phyloP scores from a whole-genome alignment of 2,797 vertebrate genomes.

The Hyperoplus lanceolatus region DNA sequence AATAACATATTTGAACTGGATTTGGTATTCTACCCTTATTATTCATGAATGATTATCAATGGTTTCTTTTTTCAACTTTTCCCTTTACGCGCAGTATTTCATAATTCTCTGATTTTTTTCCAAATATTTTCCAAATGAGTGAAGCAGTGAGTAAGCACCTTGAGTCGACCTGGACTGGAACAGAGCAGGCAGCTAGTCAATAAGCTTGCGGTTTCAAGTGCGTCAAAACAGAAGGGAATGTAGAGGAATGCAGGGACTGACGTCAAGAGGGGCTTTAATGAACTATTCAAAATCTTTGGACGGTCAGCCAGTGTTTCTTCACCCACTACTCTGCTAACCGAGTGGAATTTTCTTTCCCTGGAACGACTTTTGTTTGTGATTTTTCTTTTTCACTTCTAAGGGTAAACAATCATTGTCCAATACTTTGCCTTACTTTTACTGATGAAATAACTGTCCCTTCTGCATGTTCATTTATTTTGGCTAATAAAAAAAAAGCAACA shows the following conservation, averaged over 20 bases:
- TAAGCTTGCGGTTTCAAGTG: constrained; percentile 63
- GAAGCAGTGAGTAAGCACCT: constrained; percentile 30
- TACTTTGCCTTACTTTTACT: constrained; percentile 55
- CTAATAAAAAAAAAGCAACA: constrained; percentile 63
- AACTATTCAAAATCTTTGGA: constrained; percentile 69
- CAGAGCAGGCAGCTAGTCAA: constrained; percentile 46
- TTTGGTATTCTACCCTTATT: background rate
- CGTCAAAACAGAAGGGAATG: constrained; percentile 73
- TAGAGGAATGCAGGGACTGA: constrained; percentile 80
- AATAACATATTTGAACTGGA: background rate
- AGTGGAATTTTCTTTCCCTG: constrained; percentile 44
- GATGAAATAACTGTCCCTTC: constrained; percentile 15
- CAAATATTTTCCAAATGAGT: constrained; percentile 55
- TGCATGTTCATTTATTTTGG: constrained; percentile 15
- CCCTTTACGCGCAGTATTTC: constrained; percentile 11
- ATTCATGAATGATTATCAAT: background rate
- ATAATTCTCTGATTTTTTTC: constrained; percentile 5
- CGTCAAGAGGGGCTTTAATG: constrained; percentile 77
- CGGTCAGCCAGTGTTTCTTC: constrained; percentile 60
- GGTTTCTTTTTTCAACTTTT: background rate
- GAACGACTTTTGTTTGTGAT: constrained; percentile 20
- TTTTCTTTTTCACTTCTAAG: constrained; percentile 11
- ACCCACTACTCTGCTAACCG: constrained; percentile 38
- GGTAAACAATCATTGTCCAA: constrained; percentile 1
- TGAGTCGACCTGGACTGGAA: constrained; percentile 44